Conservation (phyloP, 2,797 vertebrate species). For the Diceros bicornis region DNA sequence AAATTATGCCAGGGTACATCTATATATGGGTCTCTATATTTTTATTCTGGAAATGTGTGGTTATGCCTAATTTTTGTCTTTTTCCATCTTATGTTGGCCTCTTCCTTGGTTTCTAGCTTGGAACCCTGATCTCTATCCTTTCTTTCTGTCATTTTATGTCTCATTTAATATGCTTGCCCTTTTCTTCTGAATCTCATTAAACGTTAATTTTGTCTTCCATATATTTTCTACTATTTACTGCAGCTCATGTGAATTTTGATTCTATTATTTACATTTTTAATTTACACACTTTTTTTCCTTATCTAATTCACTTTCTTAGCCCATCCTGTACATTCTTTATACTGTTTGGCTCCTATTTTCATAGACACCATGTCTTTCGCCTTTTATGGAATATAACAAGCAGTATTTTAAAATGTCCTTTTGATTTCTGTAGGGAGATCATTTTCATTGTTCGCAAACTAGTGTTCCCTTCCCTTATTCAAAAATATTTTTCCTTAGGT, state of each 20-base stretch:
- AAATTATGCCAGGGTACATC: not conserved
- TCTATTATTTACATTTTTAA: not conserved
- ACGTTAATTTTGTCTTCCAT: not conserved
- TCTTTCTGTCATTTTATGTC: not conserved
- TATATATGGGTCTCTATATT: not conserved
- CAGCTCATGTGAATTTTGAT: conserved; percentile 20
- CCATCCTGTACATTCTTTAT: not conserved
- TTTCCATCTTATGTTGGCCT: not conserved
- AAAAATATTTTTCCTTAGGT: not conserved
- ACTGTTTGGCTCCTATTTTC: not conserved
- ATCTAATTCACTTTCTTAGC: not conserved
- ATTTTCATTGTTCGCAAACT: conserved; percentile 18
- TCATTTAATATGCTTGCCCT: not conserved
- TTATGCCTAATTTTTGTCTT: not conserved
- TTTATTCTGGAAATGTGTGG: not conserved
- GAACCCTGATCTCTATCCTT: not conserved
- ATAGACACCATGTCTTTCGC: not conserved
- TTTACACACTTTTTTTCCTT: not conserved
- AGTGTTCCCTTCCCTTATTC: not conserved
- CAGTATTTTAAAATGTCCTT: not conserved
- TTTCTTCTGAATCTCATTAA: conserved; percentile 15
- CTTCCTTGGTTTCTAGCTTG: not conserved
- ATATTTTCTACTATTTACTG: conserved; percentile 36
- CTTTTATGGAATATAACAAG: not conserved
- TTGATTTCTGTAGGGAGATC: not conserved